These are phyloP conservation scores for Oegoconia quadripuncta DNA, from an alignment of 2,888 invertebrate genomes.

Conservation along the genomic window DNA sequence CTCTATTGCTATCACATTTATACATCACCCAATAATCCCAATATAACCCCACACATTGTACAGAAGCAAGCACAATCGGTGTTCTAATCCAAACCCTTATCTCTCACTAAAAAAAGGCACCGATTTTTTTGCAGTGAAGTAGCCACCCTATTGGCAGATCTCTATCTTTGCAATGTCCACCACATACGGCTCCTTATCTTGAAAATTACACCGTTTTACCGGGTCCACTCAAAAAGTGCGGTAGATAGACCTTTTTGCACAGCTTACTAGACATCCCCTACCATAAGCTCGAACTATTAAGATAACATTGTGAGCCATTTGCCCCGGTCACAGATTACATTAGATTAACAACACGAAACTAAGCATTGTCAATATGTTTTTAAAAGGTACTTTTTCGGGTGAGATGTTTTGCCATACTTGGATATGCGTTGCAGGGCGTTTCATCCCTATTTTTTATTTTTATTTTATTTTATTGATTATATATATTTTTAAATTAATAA, in stretches of 20 bases:
- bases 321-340: not conserved
- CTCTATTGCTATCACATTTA: too few relatives aligned
- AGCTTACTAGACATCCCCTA: conserved; percentile 43
- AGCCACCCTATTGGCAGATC: conserved; percentile 47
- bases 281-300: conserved; percentile 19
- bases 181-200: conserved; percentile 61
- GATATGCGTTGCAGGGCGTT: too few relatives aligned
- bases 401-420: too few relatives aligned
- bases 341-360: not conserved
- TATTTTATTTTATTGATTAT: too few relatives aligned
- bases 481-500: too few relatives aligned
- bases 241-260: conserved; percentile 49
- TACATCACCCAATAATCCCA: too few relatives aligned
- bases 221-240: conserved; percentile 58
- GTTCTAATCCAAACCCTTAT: not conserved
- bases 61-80: not conserved
- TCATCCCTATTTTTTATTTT: too few relatives aligned
- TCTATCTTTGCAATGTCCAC: conserved; percentile 41
- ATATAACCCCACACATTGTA: too few relatives aligned
- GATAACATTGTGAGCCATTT: not conserved
- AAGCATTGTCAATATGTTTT: not conserved
- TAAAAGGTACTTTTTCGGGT: too few relatives aligned
- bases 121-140: conserved; percentile 28
- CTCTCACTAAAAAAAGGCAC: conserved; percentile 20
- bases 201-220: conserved; percentile 68